Conservation (phyloP, 2,888 invertebrate genomes). For the Junonia oenone region DNA sequence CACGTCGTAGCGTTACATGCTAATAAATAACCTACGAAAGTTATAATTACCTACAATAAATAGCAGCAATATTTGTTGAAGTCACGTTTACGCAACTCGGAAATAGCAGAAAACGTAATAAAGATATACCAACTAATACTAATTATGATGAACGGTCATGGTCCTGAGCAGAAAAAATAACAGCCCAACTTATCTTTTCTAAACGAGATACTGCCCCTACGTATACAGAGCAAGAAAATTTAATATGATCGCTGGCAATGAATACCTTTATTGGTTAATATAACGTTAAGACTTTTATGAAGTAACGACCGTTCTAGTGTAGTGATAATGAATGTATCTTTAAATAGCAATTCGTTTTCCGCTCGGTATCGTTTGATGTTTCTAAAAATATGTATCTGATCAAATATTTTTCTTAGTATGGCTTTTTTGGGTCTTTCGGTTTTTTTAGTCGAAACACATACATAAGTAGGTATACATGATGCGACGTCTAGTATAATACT, state of each 20-base stretch:
- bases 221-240: conserved; percentile 48
- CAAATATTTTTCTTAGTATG: too few species aligned
- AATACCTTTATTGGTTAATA: conserved; percentile 52
- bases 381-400: too few species aligned
- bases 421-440: too few species aligned
- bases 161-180: conserved; percentile 32
- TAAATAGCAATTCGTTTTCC: too few species aligned
- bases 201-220: conserved; percentile 48
- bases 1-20: too few species aligned
- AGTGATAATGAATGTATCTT: too few species aligned
- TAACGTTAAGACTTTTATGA: conserved; percentile 9
- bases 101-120: conserved; percentile 2
- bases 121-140: conserved; percentile 28
- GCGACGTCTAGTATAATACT: too few species aligned
- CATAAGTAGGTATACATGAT: too few species aligned
- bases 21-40: too few species aligned
- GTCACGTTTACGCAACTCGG: not conserved
- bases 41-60: not conserved
- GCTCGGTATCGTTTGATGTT: too few species aligned
- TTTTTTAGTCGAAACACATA: too few species aligned
- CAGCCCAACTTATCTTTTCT: conserved; percentile 43
- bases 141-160: conserved; percentile 37
- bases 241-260: conserved; percentile 56
- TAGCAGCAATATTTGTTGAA: not conserved
- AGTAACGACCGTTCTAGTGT: too few species aligned